Base-by-base conservation (phyloP, 1,140 invertebrate species). In the Papilio xuthus region DNA sequence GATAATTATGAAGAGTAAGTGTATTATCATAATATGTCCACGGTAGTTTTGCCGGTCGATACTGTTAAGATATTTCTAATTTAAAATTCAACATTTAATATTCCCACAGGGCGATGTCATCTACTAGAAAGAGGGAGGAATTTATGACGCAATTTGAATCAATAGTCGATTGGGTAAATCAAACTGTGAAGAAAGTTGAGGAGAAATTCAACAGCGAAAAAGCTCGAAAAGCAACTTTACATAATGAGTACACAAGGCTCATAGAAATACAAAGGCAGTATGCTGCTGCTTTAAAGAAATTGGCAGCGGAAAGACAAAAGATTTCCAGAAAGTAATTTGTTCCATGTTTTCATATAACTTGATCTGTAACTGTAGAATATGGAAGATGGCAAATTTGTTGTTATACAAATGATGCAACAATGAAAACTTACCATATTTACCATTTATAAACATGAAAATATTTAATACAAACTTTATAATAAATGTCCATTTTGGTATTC, bases 1-100 rank as follows among this genome's bases (percentile, higher is more conserved):
- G 98, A 99, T 86, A 98, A 97, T 90, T 99, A 98, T 94, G 96
- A 97, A 81, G 96, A 97, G 97, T 98, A 95, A 96, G 96, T 96
- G 80, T 80, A 78, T 77, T n/a, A 44, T 26, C n/a, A 50, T 72
- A 26, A 42, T 4, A 53, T 53, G 8, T n/a, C 15, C 50, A 53
- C 7, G 9, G 50, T 4, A 6, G 32, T 37, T 37, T 37, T 7
- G 32, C 4, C 32, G 2, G 32, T 37, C 4, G 32, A 37, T 37
- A 37, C 2, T 37, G 32, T 37, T n/a, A 37, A 37, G 32, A 53
- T 15, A 63, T 63, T 7, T 28, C 13, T 69, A 60, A 47, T 78
- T 80, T 77, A 71, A 76, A 37, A 47, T 73, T 73, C 20, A 70
- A 70, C 3, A 60, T 37, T 10, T 78, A 69, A 50, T 56, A 78